Percentiles rank a stretch among this genome's conserved stretches.
These are phyloP conservation scores for Pseudomyrmex dendroicus DNA, from an alignment of 1,140 invertebrate genomes.

Conservation along the genomic window DNA sequence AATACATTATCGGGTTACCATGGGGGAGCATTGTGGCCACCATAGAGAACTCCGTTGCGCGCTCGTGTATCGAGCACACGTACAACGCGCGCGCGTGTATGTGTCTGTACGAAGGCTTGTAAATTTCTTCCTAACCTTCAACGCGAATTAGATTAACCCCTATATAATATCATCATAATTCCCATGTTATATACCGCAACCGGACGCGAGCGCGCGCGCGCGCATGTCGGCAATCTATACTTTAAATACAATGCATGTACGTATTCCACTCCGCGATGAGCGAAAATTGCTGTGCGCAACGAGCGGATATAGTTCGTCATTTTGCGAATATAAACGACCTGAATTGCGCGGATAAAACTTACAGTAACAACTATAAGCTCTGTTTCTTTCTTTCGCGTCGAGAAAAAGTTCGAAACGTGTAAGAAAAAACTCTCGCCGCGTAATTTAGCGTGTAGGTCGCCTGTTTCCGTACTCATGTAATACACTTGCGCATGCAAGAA, in stretches of 20 bases:
- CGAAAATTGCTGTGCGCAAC: conserved; percentile 12
- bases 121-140: conserved; percentile 72
- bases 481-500: conserved; percentile 19
- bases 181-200: conserved; percentile 67
- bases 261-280: neutral
- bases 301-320: neutral
- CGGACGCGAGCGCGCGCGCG: conserved; percentile 19
- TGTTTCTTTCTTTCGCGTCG: neutral
- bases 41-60: conserved; percentile 56
- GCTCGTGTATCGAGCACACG: conserved; percentile 67
- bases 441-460: too few relatives aligned
- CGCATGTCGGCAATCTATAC: conserved; percentile 63
- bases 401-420: conserved; percentile 33
- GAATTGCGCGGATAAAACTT: neutral
- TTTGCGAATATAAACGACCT: neutral
- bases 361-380: neutral
- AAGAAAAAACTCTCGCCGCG: neutral
- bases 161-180: conserved; percentile 72
- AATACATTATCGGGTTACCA: conserved; percentile 76
- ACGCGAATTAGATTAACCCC: conserved; percentile 72
- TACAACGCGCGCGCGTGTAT: conserved; percentile 37
- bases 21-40: conserved; percentile 73
- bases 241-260: conserved; percentile 50
- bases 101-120: conserved; percentile 59
- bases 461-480: neutral